Base-by-base conservation (phyloP, 2,797 vertebrate genomes). In the Streptopelia turtur region DNA sequence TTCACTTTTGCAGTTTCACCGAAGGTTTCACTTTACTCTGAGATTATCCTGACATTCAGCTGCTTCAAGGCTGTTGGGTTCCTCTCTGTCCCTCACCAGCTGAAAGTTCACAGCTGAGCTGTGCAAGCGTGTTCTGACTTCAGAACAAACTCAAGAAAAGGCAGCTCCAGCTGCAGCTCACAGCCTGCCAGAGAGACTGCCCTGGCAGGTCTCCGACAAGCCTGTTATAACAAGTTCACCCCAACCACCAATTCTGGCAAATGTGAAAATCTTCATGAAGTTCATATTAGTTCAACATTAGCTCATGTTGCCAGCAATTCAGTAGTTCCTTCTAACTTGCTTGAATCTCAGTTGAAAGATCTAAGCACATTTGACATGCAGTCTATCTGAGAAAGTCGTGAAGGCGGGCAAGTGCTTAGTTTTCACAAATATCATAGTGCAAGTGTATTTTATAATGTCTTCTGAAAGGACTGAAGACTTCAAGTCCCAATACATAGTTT, bases 271-370 rank as follows among this genome's bases (percentile, higher is more conserved):
- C 31, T 91, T 69, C 87, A 53, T 70, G 52, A 61, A 77, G 96
- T 95, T 97, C 93, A 85, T 85, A 71, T 96, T 81, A 95, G 94
- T 95, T 97, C 93, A 97, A 35, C n/a, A 8, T 80, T 50, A 92
- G 45, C 55, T 82, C 87, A 56, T 4, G 3, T 37, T 94, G 66
- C 82, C 83, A 79, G 31, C 39, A 87, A 13, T 93, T 93, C 89
- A 82, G 93, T 84, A 92, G 93, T 35, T 95, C 59, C 41, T 96
- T 69, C 90, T 60, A 30, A 39, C 31, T 65, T 65, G 66, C 52
- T 65, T 61, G 72, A 91, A 31, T 72, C 47, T 53, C 31, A 31
- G 43, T 5, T 6, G 28, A 78, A 93, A 93, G 86, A 84, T 74
- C 57, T 64, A 47, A 81, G 78, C n/a, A 14, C 11, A 3, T 28